Conservation (phyloP, 2,797 vertebrate species). For the Danio albolineatus region DNA sequence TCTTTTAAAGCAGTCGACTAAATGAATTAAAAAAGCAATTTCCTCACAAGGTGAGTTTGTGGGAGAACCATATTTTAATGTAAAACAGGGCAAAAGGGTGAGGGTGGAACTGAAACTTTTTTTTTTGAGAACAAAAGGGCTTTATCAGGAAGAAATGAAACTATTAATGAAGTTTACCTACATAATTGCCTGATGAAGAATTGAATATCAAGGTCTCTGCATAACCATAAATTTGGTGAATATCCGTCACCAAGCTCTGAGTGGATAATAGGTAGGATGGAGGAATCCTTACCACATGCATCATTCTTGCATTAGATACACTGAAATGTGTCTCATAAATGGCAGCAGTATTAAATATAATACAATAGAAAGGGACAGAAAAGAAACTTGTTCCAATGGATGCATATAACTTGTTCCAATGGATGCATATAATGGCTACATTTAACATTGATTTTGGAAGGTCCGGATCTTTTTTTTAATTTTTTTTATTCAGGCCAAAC, state of each 20-base stretch:
- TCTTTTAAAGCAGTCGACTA: constrained; percentile 38
- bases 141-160: constrained; percentile 44
- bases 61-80: constrained; percentile 22
- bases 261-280: constrained; percentile 27
- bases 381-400: no score
- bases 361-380: neutral
- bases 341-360: constrained; percentile 2
- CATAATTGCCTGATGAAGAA: constrained; percentile 54
- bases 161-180: constrained; percentile 47
- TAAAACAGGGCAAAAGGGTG: constrained; percentile 8
- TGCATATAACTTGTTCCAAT: no score
- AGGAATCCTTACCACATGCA: constrained; percentile 26
- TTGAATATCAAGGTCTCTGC: constrained; percentile 33
- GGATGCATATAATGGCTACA: no score
- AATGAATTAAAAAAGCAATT: constrained; percentile 35
- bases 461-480: no score
- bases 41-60: constrained; percentile 19
- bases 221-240: constrained; percentile 43
- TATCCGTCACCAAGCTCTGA: constrained; percentile 53
- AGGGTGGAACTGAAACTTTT: neutral
- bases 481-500: no score
- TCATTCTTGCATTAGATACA: constrained; percentile 36
- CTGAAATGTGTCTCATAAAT: constrained; percentile 28
- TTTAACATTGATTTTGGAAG: no score
- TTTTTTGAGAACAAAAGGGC: constrained; percentile 6